phyloP scores from a whole-genome alignment of 2,797 vertebrate genomes.

The Danio aesculapii region DNA sequence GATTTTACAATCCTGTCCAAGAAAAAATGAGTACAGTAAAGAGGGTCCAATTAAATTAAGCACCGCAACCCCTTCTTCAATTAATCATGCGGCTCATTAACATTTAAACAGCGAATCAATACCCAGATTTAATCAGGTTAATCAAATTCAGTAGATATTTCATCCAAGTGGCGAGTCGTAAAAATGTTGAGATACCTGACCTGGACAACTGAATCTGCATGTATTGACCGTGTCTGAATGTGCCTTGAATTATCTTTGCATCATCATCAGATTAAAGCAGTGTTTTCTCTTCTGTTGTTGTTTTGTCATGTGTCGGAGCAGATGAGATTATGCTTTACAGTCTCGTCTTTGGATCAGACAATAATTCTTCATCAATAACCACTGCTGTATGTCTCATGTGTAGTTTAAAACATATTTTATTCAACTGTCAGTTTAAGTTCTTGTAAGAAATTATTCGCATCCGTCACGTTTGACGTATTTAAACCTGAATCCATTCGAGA shows the following conservation, averaged over 20 bases:
- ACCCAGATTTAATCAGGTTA: not conserved
- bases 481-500: too few species aligned
- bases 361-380: not conserved
- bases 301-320: not conserved
- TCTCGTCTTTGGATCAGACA: slow-evolving; percentile 9
- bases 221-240: not conserved
- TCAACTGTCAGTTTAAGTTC: not conserved
- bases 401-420: not conserved
- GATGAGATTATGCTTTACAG: not conserved
- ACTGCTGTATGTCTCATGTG: not conserved
- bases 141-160: not conserved
- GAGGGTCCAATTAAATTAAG: not conserved
- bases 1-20: not conserved
- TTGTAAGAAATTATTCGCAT: not conserved
- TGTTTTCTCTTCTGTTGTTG: not conserved
- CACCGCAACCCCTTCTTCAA: too few species aligned
- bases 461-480: too few species aligned
- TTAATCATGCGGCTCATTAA: not conserved
- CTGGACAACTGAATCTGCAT: not conserved
- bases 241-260: too few species aligned
- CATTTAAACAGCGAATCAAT: not conserved
- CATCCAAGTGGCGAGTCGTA: not conserved
- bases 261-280: too few species aligned
- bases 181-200: not conserved
- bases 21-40: too few species aligned